phyloP scores from a whole-genome alignment of 2,888 invertebrate species.

The Ormyrus labotus region DNA sequence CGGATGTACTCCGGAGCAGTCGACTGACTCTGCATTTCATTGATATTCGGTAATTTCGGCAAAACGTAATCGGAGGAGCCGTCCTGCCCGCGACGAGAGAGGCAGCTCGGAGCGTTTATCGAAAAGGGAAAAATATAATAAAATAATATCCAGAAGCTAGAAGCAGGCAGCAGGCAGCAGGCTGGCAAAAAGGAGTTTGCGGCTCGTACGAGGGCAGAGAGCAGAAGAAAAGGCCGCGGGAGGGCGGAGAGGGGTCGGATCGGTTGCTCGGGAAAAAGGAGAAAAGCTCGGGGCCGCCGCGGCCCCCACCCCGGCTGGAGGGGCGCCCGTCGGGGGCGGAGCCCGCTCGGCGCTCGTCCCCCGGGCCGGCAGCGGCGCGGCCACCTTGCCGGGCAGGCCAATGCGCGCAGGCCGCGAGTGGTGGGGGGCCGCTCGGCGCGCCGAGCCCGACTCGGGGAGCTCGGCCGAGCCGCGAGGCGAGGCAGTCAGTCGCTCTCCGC shows the following conservation, averaged over 20 bases:
- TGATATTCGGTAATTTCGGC: not conserved
- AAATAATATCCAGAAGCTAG: conserved; percentile 45
- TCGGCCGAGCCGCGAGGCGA: conserved; percentile 73
- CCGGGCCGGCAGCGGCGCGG: conserved; percentile 64
- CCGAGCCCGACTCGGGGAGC: conserved; percentile 67
- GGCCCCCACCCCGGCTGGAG: conserved; percentile 57
- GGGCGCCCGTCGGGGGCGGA: conserved; percentile 61
- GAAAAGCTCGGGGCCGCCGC: conserved; percentile 59
- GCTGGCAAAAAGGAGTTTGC: conserved; percentile 39
- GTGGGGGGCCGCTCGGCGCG: conserved; percentile 57
- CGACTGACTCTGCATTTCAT: not conserved
- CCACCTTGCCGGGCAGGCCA: conserved; percentile 72
- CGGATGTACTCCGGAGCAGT: not conserved
- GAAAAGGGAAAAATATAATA: conserved; percentile 41
- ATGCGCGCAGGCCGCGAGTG: conserved; percentile 63
- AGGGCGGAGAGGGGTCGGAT: not conserved
- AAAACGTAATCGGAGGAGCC: conserved; percentile 13
- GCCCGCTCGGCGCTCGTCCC: too few species aligned
- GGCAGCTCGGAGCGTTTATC: conserved; percentile 46
- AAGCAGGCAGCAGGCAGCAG: not conserved
- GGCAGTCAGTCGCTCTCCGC: conserved; percentile 77
- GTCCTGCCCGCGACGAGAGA: conserved; percentile 36
- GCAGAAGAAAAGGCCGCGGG: conserved; percentile 16
- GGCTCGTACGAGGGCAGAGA: conserved; percentile 74
- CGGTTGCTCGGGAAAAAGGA: conserved; percentile 6